Evolutionary conservation across 2,797 vertebrate species (phyloP).

Genomic region (Cetoscarus ocellatus): DNA sequence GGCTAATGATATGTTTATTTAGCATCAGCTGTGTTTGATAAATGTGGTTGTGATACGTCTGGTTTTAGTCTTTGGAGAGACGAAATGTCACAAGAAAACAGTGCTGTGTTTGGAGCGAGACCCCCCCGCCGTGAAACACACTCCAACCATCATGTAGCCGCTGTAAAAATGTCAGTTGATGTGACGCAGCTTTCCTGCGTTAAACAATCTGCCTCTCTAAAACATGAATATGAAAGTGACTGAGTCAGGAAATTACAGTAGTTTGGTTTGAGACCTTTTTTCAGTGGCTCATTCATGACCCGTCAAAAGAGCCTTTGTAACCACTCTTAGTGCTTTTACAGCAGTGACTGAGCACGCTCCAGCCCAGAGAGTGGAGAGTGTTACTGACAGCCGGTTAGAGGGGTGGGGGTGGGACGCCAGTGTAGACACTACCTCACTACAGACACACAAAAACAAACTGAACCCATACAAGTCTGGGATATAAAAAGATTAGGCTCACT

Average conservation of each 20-base stretch:
- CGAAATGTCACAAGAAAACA: conserved; percentile 47
- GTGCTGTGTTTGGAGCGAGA: conserved; percentile 21
- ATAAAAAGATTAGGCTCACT: conserved; percentile 21
- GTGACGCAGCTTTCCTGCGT: conserved; percentile 17
- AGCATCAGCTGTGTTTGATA: conserved; percentile 42
- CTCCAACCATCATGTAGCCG: conserved; percentile 36
- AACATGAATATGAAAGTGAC: conserved; percentile 37
- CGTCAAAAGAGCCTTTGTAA: conserved; percentile 77
- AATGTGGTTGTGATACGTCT: conserved; percentile 48
- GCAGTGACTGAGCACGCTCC: conserved; percentile 29
- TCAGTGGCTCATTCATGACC: conserved; percentile 60
- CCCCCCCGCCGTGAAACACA: conserved; percentile 26
- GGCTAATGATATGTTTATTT: conserved; percentile 49
- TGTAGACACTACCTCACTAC: conserved; percentile 38
- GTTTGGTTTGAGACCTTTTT: conserved; percentile 12
- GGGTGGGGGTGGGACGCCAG: conserved; percentile 4
- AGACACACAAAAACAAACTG: conserved; percentile 26
- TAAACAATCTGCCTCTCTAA: conserved; percentile 12
- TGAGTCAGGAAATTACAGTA: conserved; percentile 56
- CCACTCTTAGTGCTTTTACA: conserved; percentile 36
- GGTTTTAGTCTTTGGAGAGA: conserved; percentile 49
- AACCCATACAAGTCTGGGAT: conserved; percentile 7
- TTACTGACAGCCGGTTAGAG: conserved; percentile 18
- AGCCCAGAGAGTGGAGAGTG: neutral
- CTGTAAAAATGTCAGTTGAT: conserved; percentile 36